A percentile compares a stretch with the other conserved stretches of the same genome.
Evolutionary conservation across 2,797 vertebrate genomes (phyloP).

Genomic region (Pempheris klunzingeri): DNA sequence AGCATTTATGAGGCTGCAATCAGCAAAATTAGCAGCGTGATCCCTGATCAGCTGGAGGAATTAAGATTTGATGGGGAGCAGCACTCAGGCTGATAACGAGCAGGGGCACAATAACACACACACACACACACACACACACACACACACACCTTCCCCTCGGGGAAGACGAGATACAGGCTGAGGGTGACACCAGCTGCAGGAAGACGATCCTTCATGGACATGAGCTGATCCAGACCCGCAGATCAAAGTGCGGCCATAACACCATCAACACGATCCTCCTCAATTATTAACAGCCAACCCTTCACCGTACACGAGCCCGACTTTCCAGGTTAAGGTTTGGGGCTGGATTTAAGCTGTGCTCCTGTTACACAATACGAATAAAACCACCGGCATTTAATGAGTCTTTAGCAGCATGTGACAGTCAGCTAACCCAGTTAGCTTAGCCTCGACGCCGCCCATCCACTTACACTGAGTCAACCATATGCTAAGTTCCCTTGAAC

Average conservation of each 20-base stretch:
- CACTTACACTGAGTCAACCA: accelerated
- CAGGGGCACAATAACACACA: not conserved
- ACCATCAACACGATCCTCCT: not conserved
- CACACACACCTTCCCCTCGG: conserved; percentile 33
- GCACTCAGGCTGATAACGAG: not conserved
- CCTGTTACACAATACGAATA: not conserved
- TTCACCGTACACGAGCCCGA: not conserved
- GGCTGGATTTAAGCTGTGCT: not conserved
- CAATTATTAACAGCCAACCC: not conserved
- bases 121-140: not conserved
- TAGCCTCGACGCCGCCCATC: not conserved
- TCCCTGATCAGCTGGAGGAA: not conserved
- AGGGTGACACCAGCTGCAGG: not conserved
- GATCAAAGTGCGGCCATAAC: conserved; percentile 6
- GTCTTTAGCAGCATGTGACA: not conserved
- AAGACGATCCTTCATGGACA: conserved; percentile 5
- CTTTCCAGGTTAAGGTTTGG: too few species aligned
- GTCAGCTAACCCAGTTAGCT: not conserved
- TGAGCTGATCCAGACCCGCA: not conserved
- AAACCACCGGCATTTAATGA: not conserved
- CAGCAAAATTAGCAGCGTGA: not conserved
- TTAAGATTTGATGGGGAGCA: not conserved
- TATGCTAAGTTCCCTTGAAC: not conserved
- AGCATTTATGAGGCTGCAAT: not conserved
- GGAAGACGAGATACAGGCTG: not conserved